Percentiles rank a stretch among this genome's conserved stretches.
Conservation (phyloP, 2,797 vertebrate genomes). For the Poecilia wingei region DNA sequence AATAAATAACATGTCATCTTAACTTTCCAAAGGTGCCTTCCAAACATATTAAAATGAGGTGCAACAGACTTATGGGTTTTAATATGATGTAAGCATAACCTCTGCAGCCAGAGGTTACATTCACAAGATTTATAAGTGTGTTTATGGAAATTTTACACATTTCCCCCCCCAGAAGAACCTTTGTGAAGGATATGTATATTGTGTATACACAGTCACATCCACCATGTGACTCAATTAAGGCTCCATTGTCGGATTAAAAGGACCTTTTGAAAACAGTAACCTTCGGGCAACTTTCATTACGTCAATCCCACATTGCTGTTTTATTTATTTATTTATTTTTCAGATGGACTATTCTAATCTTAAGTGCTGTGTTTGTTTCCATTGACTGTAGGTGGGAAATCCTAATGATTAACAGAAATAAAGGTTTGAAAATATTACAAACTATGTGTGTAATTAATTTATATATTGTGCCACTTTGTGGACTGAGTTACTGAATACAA, state of each 20-base stretch:
- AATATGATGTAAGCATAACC: background rate
- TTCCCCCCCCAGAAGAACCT: background rate
- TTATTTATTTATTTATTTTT: background rate
- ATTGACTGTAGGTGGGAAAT: background rate
- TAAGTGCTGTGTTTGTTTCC: background rate
- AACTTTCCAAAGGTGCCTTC: background rate
- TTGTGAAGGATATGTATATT: background rate
- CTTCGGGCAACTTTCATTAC: background rate
- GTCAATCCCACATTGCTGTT: background rate
- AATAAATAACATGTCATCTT: background rate
- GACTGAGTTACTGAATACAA: background rate
- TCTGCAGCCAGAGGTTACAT: background rate
- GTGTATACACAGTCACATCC: background rate
- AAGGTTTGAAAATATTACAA: no score
- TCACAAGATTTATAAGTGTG: background rate
- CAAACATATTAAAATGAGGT: background rate
- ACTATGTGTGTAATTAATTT: no score
- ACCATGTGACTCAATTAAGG: no score
- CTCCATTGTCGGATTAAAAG: background rate
- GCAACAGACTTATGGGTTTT: background rate
- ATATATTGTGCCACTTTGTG: background rate
- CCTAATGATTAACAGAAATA: background rate
- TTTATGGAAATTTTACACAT: background rate
- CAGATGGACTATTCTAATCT: background rate
- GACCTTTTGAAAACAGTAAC: background rate